Percentiles rank a stretch among this genome's conserved stretches.
Evolutionary conservation across 2,113 vertebrate species (phyloP).

Genomic region (Channa maculata): DNA sequence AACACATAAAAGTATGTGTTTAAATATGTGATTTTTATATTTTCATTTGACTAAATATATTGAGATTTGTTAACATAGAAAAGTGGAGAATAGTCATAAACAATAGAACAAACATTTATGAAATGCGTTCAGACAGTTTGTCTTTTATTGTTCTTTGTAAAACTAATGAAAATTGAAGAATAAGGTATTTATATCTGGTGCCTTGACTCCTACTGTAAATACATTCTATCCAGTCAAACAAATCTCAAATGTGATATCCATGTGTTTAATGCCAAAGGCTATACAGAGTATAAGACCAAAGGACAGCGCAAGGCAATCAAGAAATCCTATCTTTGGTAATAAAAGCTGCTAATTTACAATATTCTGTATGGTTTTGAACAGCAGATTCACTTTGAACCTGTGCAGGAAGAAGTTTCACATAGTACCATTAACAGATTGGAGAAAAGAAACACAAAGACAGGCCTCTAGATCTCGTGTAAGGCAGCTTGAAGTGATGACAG

Average conservation of each 20-base stretch:
- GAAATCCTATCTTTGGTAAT: not conserved
- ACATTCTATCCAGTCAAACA: not conserved
- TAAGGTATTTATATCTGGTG: no score
- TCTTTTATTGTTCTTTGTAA: conserved; percentile 57
- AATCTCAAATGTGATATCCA: not conserved
- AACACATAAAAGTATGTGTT: no score
- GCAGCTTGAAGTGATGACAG: not conserved
- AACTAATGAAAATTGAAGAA: conserved; percentile 53
- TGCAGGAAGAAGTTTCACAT: conserved; percentile 53
- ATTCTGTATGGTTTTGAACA: not conserved
- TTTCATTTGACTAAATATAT: conserved; percentile 4
- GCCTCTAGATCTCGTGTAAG: not conserved
- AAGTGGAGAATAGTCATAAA: conserved; percentile 6
- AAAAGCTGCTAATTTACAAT: not conserved
- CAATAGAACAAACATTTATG: conserved; percentile 69
- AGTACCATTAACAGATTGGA: not conserved
- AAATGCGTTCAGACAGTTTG: conserved; percentile 50
- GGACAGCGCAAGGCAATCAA: not conserved
- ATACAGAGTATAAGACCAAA: not conserved
- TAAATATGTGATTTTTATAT: not conserved
- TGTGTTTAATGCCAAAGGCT: not conserved
- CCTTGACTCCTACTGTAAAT: no score
- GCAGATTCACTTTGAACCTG: conserved; percentile 68
- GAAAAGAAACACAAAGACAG: not conserved
- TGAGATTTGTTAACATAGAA: not conserved